These are phyloP conservation scores for Bos javanicus DNA, from an alignment of 2,113 vertebrate species.

Conservation along the genomic window DNA sequence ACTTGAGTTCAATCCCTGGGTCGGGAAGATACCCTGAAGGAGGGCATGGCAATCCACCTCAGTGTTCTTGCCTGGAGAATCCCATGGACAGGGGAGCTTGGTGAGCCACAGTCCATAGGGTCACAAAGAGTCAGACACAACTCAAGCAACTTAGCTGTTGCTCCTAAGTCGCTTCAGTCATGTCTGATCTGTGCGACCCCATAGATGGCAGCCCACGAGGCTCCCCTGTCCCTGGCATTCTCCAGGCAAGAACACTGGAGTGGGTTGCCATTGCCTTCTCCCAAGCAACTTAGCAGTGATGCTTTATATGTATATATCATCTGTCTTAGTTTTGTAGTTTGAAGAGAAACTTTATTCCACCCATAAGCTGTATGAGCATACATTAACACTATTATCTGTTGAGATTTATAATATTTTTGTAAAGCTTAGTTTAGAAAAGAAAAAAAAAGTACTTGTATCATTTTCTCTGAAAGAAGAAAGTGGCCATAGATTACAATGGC, in stretches of 20 bases:
- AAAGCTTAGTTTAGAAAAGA: conserved; percentile 1
- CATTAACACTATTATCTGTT: neutral
- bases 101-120: neutral
- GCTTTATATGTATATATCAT: neutral
- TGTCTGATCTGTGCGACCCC: neutral
- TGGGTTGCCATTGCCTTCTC: neutral
- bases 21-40: neutral
- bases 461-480: neutral
- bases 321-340: conserved; percentile 7
- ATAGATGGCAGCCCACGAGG: fast-evolving
- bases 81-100: neutral
- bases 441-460: neutral
- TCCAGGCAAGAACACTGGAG: too few relatives aligned
- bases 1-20: neutral
- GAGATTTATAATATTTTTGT: neutral
- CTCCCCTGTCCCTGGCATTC: neutral
- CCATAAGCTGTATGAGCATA: neutral
- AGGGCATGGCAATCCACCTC: neutral
- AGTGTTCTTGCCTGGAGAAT: neutral
- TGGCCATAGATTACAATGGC: neutral
- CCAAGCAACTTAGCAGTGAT: neutral
- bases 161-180: neutral
- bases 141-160: neutral
- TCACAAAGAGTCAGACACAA: neutral
- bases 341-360: neutral